Base-by-base conservation (phyloP, 2,888 invertebrate species). In the Phalera bucephala region DNA sequence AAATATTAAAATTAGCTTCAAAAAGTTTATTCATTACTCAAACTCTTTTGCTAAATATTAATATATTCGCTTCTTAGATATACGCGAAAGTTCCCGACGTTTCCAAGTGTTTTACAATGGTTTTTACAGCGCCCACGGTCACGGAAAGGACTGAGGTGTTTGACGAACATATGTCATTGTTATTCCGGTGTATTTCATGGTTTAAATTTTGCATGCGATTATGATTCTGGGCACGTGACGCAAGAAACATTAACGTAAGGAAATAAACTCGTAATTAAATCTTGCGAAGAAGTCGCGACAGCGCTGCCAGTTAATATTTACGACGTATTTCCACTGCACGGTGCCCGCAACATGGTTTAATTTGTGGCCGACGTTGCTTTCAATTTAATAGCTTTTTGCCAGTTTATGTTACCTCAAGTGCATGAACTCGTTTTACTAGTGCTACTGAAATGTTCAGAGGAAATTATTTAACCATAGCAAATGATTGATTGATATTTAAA, bases 241-340 rank as follows among this genome's bases (percentile, higher is more conserved):
- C 44, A 43, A 42, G 37, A 44, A 51, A 48, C 50, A 49, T 38
- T 53, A 45, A 39, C 15, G 31, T 6, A 49, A 46, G 51, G 52
- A 58, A 56, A 65, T 58, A 62, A 58, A 63, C 61, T 55, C 44
- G 31, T 64, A 56, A 62, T 57, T 51, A 40, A 37, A 36, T 35
- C 36, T 33, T 36, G 47, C 42, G 40, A 44, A 47, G 45, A 56
- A 52, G 50, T 50, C 54, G 42, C 56, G 46, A 47, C 52, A 49
- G 48, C 32, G n/a, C 33, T n/a, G 21, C 31, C 11, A 36, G 40
- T 32, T 50, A 48, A 45, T 46, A 57, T 68, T 66, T 58, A 68
- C 46, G 58, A 56, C 45, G 13, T 33, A 31, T 43, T 50, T n/a
- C n/a, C n/a, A 44, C 40, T 33, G 29, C 52, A 38, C 39, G 30